Conservation (phyloP, 2,797 vertebrate genomes). For the Oreortyx pictus region DNA sequence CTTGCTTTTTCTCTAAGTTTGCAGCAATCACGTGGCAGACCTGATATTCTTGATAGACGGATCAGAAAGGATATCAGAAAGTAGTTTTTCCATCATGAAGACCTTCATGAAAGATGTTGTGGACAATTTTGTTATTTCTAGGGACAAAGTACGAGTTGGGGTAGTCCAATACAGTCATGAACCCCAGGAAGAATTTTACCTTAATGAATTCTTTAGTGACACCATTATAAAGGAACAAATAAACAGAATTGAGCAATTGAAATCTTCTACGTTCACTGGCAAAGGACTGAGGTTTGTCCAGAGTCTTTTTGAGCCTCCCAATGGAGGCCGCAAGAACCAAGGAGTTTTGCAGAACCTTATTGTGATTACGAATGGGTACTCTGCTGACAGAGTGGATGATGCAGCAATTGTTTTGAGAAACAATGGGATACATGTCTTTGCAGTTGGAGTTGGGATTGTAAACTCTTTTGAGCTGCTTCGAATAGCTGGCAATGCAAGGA, state of each 20-base stretch:
- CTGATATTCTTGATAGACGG: conserved; percentile 86
- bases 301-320: conserved; percentile 77
- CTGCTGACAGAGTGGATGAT: conserved; percentile 74
- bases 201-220: conserved; percentile 68
- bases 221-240: conserved; percentile 68
- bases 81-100: conserved; percentile 81
- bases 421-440: conserved; percentile 79
- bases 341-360: conserved; percentile 82
- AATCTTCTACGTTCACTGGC: conserved; percentile 74
- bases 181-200: conserved; percentile 80
- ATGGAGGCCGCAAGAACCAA: conserved; percentile 73
- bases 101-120: conserved; percentile 78
- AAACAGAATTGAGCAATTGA: conserved; percentile 55
- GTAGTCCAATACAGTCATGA: conserved; percentile 83
- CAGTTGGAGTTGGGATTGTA: conserved; percentile 79
- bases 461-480: conserved; percentile 77
- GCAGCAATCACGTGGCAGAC: conserved; percentile 79
- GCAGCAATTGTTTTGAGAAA: conserved; percentile 73
- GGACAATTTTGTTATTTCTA: conserved; percentile 74
- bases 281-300: conserved; percentile 73
- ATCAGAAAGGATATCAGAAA: conserved; percentile 76
- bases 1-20: conserved; percentile 74
- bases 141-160: conserved; percentile 77
- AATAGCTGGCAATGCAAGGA: conserved; percentile 75
- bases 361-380: conserved; percentile 85